Percentiles rank a stretch among this genome's conserved stretches.
These are phyloP conservation scores for Allophyes oxyacanthae DNA, from an alignment of 2,888 invertebrate genomes.

Conservation along the genomic window DNA sequence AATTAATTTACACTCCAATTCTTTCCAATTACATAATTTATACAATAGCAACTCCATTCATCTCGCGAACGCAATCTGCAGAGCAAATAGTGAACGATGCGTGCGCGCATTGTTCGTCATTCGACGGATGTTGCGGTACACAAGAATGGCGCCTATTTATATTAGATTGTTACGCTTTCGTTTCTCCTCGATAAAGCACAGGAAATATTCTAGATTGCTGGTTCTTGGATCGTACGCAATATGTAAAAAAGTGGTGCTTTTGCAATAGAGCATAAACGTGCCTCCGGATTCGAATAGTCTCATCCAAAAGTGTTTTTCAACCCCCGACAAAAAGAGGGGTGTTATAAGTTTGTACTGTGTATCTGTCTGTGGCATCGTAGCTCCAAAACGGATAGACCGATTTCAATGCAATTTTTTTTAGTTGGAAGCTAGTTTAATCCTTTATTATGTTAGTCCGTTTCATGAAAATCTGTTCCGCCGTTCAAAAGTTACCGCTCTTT, in stretches of 20 bases:
- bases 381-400: too few species aligned
- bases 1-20: slow-evolving; percentile 8
- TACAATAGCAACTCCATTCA: slow-evolving; percentile 32
- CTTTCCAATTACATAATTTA: slow-evolving; percentile 17
- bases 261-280: too few species aligned
- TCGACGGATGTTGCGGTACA: slow-evolving; percentile 39
- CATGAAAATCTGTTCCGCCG: too few species aligned
- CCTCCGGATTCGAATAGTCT: too few species aligned
- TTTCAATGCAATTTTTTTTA: too few species aligned
- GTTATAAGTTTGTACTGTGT: too few species aligned
- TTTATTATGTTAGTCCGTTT: too few species aligned
- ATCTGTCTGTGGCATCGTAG: too few species aligned
- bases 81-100: slow-evolving; percentile 17
- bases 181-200: slow-evolving; percentile 13
- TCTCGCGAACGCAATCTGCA: slow-evolving; percentile 28
- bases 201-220: slow-evolving; percentile 1
- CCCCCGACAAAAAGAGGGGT: too few species aligned
- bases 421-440: too few species aligned
- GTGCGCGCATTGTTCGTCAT: slow-evolving; percentile 28
- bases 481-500: too few species aligned
- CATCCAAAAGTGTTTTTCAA: too few species aligned
- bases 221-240: not conserved
- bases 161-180: slow-evolving; percentile 36
- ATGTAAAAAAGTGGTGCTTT: not conserved
- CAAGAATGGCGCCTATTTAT: slow-evolving; percentile 28